Evolutionary conservation across 2,888 invertebrate genomes (phyloP), one percentile per base, ranked within the genome.

Genomic region (Monopis laevigella): DNA sequence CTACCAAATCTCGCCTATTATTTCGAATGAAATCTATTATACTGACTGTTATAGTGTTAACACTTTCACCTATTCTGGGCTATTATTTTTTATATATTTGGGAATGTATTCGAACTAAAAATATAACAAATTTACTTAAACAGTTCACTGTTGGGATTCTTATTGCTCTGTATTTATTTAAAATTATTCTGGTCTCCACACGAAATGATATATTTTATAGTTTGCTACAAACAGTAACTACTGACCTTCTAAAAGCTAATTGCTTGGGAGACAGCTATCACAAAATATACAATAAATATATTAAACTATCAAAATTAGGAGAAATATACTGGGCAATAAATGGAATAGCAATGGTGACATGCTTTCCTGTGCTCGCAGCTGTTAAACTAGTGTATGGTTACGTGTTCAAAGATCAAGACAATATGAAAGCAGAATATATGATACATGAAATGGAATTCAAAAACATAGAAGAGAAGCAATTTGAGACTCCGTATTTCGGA

Each of bases 371-470:
- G 14, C 65, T 66, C 41, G 64, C 71, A 2, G 58, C 57, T 0
- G 35, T 53, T 3, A 43, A 53, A 8, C 70, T 59, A 56, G 55
- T 59, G 8, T 7, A 8, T 7, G 8, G 24, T 7, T 21, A 21
- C 29, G 1, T 62, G 63, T 21, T 62, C 62, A 19, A 61, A 54
- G 27, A 46, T 70, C 11, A 51, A 53, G 2, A 69, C 34, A 52
- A 56, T 11, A 60, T 50, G 7, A 49, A 50, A 30, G 56, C 53
- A 28, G 51, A 56, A n/a, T 39, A 34, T 6, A 71, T 72, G 70
- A 58, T 71, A 1, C 68, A 72, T 12, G 69, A 71, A 19, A 65
- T 71, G 62, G 65, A 67, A 2, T 39, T 71, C 7, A 55, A 59
- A 30, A 63, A 48, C 39, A 45, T 70, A 3, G 62, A 68, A 47